A percentile compares a stretch with the other conserved stretches of the same genome.
These are phyloP conservation scores for Oreocharis arfaki DNA, from an alignment of 2,113 vertebrate species.

Conservation along the genomic window DNA sequence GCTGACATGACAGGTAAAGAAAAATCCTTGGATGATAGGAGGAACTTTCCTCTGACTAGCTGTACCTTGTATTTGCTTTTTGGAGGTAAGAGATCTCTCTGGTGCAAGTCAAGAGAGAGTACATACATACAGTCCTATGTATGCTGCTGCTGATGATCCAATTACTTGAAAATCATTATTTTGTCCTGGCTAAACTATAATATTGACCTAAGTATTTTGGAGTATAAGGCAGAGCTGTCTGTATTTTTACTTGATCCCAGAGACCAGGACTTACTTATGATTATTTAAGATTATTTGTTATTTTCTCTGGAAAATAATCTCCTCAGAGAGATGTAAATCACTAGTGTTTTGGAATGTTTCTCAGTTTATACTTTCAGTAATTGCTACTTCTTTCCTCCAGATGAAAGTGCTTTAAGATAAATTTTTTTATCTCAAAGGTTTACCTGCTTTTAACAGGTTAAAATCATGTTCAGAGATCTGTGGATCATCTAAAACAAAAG, in stretches of 20 bases:
- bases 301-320: neutral
- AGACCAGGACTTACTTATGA: neutral
- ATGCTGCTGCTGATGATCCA: neutral
- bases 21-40: neutral
- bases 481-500: neutral
- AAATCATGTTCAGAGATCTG: neutral
- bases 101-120: neutral
- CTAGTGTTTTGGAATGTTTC: neutral
- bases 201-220: neutral
- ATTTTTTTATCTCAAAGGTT: neutral
- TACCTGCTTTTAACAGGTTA: neutral
- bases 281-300: neutral
- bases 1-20: neutral
- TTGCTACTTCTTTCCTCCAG: neutral
- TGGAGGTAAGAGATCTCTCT: neutral
- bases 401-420: neutral
- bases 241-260: neutral
- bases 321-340: neutral
- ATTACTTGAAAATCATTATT: neutral
- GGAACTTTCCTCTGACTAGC: neutral
- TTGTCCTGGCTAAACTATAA: neutral
- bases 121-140: too few species aligned
- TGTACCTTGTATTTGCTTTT: neutral
- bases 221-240: neutral
- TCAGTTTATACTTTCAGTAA: neutral